Evolutionary conservation across 2,888 invertebrate species (phyloP), one percentile per base, ranked within the genome.

Genomic region (Drosophila setosimentum): DNA sequence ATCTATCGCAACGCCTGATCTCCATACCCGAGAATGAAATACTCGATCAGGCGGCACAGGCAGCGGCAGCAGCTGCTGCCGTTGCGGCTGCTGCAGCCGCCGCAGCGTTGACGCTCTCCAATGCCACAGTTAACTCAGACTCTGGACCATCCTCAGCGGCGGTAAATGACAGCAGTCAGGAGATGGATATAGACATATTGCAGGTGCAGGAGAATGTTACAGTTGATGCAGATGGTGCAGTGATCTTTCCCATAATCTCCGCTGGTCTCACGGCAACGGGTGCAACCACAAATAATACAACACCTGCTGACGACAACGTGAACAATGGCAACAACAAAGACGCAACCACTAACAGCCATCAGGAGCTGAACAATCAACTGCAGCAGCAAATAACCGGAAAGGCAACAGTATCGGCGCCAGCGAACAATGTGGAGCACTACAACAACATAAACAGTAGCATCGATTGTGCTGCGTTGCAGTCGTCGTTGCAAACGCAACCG

Each of bases 161-260:
- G 50, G 80, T 85, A 62, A 91, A 81, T 63, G 92, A 93, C 60
- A 91, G 75, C 65, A 92, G 89, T 73, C 94, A 94, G 21, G 94
- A 94, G 18, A 94, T 94, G 83, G 95, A 95, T 66, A 94, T 95
- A 30, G 95, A 95, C 79, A 94, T 95, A 48, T 90, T 95, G 67
- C 94, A 94, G 81, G 95, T 95, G 60, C 93, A 93, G 76, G 93
- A 93, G 78, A 91, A 92, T 73, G 91, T 93, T 4, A 93, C 92
- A 18, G 93, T 92, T 18, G 93, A 93, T 78, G 89, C 91, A 2
- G 93, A 93, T 76, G 93, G 92, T 37, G 91, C 91, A 13, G 91
- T 93, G 5, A 85, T 92, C 59, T 92, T 92, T 74, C 88, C 91
- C 27, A 82, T 90, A 5, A 62, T 81, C 10, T 69, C 76, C 27